Evolutionary conservation across 2,113 vertebrate species (phyloP).

Genomic region (Ellobius talpinus): DNA sequence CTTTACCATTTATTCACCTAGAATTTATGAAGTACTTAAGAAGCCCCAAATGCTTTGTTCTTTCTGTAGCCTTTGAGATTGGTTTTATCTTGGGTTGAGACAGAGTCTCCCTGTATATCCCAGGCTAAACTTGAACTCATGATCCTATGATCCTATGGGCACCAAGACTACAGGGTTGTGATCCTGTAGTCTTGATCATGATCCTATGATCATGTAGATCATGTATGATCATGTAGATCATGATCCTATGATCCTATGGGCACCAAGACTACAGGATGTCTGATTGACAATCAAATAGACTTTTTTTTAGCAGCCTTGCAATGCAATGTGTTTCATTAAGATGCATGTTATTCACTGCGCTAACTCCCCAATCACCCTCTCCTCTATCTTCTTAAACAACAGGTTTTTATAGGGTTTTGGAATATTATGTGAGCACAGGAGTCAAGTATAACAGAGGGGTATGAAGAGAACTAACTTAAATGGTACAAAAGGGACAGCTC

Average conservation of each 20-base stretch:
- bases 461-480: neutral
- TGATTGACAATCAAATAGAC: too few species aligned
- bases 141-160: too few species aligned
- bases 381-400: neutral
- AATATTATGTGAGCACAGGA: neutral
- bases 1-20: neutral
- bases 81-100: neutral
- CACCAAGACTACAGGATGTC: neutral
- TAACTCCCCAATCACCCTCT: neutral
- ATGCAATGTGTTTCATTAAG: neutral
- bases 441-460: neutral
- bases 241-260: too few species aligned
- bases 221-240: too few species aligned
- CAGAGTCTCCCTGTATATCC: neutral
- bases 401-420: neutral
- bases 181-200: too few species aligned
- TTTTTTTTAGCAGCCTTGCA: too few species aligned
- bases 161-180: neutral
- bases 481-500: neutral
- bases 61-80: neutral
- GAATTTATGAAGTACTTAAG: neutral
- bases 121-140: neutral
- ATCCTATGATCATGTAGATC: too few species aligned
- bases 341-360: neutral
- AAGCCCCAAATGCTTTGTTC: neutral